Percentiles rank a stretch among this genome's conserved stretches.
Evolutionary conservation across 35 echinoderm and acorn worm genomes (phyloP).

Genomic region (Chiridota heheva): DNA sequence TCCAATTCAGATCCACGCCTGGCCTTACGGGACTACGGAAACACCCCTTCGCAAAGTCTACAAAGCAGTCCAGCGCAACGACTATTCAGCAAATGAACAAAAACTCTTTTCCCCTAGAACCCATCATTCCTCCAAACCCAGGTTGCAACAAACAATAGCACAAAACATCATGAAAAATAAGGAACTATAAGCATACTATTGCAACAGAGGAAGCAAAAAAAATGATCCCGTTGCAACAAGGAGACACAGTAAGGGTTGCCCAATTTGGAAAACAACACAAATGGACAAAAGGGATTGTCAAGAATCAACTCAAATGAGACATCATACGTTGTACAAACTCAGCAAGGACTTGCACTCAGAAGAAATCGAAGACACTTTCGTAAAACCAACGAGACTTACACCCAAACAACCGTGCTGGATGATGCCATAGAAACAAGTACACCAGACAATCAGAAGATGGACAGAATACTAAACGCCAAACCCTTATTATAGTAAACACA

Average conservation of each 20-base stretch:
- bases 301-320: no score
- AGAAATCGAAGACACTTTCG: no score
- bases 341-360: no score
- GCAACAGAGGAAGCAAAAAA: slow-evolving; percentile 27
- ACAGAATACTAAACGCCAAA: no score
- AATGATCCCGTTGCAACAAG: slow-evolving; percentile 20
- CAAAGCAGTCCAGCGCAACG: slow-evolving; percentile 51
- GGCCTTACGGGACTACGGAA: slow-evolving; percentile 50
- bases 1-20: slow-evolving; percentile 57
- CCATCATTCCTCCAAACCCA: slow-evolving; percentile 24
- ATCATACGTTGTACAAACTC: no score
- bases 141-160: slow-evolving; percentile 1
- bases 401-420: no score
- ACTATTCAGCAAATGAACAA: slow-evolving; percentile 52
- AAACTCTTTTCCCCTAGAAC: slow-evolving; percentile 44
- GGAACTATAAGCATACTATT: slow-evolving; percentile 30
- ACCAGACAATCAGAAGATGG: no score
- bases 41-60: slow-evolving; percentile 68
- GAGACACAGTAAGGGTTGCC: slow-evolving; percentile 37
- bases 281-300: no score
- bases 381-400: no score
- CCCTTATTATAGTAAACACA: no score
- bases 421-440: no score
- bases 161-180: slow-evolving; percentile 4
- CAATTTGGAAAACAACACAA: no score